Percentiles rank a stretch among this genome's conserved stretches.
Evolutionary conservation across 2,797 vertebrate species (phyloP).

Genomic region (Kryptolebias ocellatus): DNA sequence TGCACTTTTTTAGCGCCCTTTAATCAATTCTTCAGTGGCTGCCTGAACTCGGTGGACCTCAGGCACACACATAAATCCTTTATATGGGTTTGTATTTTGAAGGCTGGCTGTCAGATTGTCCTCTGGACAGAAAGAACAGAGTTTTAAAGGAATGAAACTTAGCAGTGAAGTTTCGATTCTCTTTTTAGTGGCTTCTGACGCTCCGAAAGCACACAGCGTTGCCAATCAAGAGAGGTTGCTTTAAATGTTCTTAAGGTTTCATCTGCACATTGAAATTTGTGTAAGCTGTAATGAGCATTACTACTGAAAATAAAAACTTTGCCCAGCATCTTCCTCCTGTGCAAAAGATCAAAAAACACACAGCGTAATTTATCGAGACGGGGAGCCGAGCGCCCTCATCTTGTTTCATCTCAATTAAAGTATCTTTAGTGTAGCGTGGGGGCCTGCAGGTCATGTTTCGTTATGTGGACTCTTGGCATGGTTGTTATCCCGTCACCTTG

Average conservation of each 20-base stretch:
- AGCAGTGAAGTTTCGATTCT: constrained; percentile 63
- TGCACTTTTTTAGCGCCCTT: constrained; percentile 80
- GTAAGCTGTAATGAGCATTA: constrained; percentile 56
- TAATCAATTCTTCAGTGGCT: constrained; percentile 85
- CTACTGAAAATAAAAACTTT: constrained; percentile 59
- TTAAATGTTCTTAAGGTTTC: constrained; percentile 47
- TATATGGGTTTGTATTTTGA: constrained; percentile 83
- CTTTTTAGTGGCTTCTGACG: constrained; percentile 48
- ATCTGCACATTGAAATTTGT: constrained; percentile 42
- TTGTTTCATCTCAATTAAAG: constrained; percentile 76
- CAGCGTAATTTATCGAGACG: constrained; percentile 65
- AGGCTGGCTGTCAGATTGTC: constrained; percentile 82
- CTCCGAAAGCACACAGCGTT: constrained; percentile 32
- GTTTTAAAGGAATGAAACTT: constrained; percentile 69
- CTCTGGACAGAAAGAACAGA: constrained; percentile 72
- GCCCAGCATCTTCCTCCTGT: constrained; percentile 54
- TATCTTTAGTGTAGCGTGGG: constrained; percentile 62
- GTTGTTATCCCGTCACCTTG: constrained; percentile 76
- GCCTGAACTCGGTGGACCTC: constrained; percentile 79
- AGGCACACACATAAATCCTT: constrained; percentile 81
- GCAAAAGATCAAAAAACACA: constrained; percentile 69
- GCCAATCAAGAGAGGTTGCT: constrained; percentile 57
- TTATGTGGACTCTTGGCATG: constrained; percentile 69
- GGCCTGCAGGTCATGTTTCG: constrained; percentile 65
- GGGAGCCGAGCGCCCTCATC: constrained; percentile 66